Evolutionary conservation across 2,888 invertebrate species (phyloP).

Genomic region (Augochlorella aurata): DNA sequence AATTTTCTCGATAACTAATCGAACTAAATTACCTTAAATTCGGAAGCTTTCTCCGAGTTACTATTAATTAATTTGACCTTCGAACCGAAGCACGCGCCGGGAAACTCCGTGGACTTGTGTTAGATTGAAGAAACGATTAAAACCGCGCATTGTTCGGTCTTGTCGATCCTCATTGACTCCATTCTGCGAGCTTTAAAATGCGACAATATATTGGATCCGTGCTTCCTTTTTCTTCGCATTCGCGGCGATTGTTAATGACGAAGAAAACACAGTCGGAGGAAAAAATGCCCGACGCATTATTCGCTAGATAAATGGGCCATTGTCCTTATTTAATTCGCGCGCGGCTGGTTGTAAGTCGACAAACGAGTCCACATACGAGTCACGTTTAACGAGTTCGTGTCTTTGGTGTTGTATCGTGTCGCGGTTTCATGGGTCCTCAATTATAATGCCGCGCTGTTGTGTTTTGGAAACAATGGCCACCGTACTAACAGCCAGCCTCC

Average conservation of each 20-base stretch:
- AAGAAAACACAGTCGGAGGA: too few species aligned
- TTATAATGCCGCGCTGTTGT: slow-evolving; percentile 55
- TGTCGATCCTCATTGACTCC: neutral
- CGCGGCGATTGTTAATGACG: neutral
- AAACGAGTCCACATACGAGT: slow-evolving; percentile 1
- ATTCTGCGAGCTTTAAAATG: neutral
- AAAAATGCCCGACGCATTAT: neutral
- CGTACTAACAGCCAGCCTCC: slow-evolving; percentile 33
- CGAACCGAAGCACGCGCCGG: neutral
- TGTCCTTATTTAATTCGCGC: neutral
- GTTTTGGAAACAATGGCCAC: slow-evolving; percentile 40
- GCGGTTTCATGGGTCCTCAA: slow-evolving; percentile 40
- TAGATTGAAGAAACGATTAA: neutral
- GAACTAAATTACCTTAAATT: too few species aligned
- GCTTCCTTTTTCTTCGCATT: neutral
- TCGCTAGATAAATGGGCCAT: neutral
- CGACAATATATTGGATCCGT: neutral
- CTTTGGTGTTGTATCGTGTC: slow-evolving; percentile 28
- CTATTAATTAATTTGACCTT: neutral
- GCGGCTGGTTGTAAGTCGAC: neutral
- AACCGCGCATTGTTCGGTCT: neutral
- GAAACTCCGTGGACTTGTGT: neutral
- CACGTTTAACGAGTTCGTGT: slow-evolving; percentile 38
- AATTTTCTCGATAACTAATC: neutral
- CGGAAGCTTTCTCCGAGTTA: too few species aligned